Base-by-base conservation (phyloP, 2,888 invertebrate genomes). In the Trissolcus brochymenae region DNA sequence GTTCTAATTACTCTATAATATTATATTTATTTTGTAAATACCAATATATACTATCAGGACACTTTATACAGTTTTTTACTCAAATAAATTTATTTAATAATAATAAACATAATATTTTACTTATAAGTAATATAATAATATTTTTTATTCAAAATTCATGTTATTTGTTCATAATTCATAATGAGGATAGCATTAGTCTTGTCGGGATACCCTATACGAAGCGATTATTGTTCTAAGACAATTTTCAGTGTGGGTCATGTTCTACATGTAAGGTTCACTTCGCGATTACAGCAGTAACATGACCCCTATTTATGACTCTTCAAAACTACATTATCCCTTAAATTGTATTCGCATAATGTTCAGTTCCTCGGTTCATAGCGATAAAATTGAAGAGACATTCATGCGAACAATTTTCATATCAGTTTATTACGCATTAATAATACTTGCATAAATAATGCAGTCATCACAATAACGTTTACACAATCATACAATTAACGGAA, bases 241-340 rank as follows among this genome's bases (percentile, higher is more conserved):
- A 50, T 66, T 66, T 56, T 56, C 56, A 50, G 40, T 50, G 41
- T 49, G 17, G 40, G 56, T 66, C 53, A 54, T 66, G 66, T 66
- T 66, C 56, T 66, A 66, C 56, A 57, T 66, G 56, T 66, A 57
- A 46, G 66, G 66, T 41, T 50, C 43, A 65, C 56, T 66, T 66
- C 40, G n/a, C 46, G 49, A 57, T 66, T 66, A 66, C 49, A 50
- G 41, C 40, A 14, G 65, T 66, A 56, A 57, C 56, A 50, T 40
- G 65, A 56, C 65, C 56, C 56, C 55, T 66, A 66, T 66, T 66
- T 66, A 66, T 57, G 50, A 25, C 65, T 50, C 65, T 66, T 66
- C 65, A 57, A 56, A 64, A 56, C 65, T 66, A 35, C 65, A 16
- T 66, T 66, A 56, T 50, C 56, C 65, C 35, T 50, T 57, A 50